Conservation (phyloP, 2,888 invertebrate species). For the Hyles lineata region DNA sequence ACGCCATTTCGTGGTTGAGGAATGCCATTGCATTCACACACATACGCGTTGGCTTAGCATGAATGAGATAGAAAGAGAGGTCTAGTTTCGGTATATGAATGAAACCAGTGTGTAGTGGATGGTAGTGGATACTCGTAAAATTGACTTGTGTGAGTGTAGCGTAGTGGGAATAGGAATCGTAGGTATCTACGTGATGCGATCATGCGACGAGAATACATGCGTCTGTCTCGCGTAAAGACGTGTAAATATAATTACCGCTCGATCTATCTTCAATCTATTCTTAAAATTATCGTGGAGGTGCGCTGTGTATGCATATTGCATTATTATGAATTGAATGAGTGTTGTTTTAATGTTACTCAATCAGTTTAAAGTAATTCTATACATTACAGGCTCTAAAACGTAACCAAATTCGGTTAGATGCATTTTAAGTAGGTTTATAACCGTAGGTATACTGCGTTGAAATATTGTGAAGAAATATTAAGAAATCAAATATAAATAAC, state of each 20-base stretch:
- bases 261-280: background rate
- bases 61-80: constrained; percentile 79
- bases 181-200: constrained; percentile 63
- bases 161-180: constrained; percentile 48
- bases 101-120: constrained; percentile 80
- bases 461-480: too few species aligned
- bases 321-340: background rate
- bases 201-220: constrained; percentile 63
- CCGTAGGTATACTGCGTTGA: too few species aligned
- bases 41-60: constrained; percentile 49
- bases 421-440: too few species aligned
- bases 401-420: too few species aligned
- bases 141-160: constrained; percentile 67
- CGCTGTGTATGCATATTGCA: background rate
- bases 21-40: constrained; percentile 66
- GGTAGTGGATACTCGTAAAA: constrained; percentile 72
- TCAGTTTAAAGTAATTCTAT: too few species aligned
- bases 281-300: background rate
- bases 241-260: constrained; percentile 55
- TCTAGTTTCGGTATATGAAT: constrained; percentile 83
- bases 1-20: constrained; percentile 73
- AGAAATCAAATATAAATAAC: too few species aligned
- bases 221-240: constrained; percentile 63
- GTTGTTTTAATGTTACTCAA: background rate
- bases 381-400: too few species aligned